Evolutionary conservation across 2,113 vertebrate species (phyloP), one percentile per base, ranked within the genome.

Genomic region (Chionis minor): DNA sequence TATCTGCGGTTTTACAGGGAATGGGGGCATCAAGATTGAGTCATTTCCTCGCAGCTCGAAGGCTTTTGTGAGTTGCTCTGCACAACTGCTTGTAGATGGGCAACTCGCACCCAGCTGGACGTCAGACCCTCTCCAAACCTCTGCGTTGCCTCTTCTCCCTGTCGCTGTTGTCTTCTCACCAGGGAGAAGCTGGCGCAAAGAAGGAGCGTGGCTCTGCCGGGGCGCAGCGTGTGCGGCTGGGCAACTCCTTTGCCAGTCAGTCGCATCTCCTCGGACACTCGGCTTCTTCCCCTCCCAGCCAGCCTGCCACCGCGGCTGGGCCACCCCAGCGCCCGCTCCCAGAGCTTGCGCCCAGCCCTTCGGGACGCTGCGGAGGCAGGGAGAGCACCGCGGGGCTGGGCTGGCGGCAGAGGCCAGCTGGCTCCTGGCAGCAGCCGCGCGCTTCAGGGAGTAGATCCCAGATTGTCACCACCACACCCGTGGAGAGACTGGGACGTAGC

Each of bases 281-380:
- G n/a, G 15, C 44, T 14, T 14, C 58, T 63, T 90, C 35, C 52
- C 23, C 20, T 85, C 77, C 70, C 27, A 15, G 17, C 58, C 33
- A 28, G 52, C 47, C 74, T n/a, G 21, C 22, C 35, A 55, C 58
- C 56, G 45, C 3, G 2, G 71, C 77, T 40, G 61, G 62, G 24
- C 32, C 2, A 2, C 17, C 44, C 5, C 1, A 0, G 44, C 47
- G 10, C 40, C 10, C 0, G 0, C 26, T 59, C 59, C 51, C 20
- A 4, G 38, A 66, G 49, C 51, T 66, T 40, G 28, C 2, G 4
- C 42, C 40, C 65, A 45, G 67, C 54, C 66, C 65, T 67, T 45
- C 8, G 17, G 72, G 78, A 16, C 73, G 78, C 72, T 49, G 12
- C n/a, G 33, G 38, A 8, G 26, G n/a, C 42, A 44, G 71, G 77